These are phyloP conservation scores for Lampropteryx suffumata DNA, from an alignment of 2,888 invertebrate genomes.

Conservation along the genomic window DNA sequence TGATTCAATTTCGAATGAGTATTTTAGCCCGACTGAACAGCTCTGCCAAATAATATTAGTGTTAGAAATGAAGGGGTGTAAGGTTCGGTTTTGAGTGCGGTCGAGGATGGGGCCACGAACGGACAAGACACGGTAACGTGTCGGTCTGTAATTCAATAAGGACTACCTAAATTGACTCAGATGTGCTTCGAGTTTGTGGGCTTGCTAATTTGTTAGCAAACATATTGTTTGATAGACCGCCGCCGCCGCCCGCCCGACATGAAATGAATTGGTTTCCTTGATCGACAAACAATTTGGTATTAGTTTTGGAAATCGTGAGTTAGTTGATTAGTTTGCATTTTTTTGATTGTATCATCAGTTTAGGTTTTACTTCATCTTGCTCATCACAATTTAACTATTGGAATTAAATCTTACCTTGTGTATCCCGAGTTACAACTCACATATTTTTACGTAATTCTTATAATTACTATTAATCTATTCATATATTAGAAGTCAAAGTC, in stretches of 20 bases:
- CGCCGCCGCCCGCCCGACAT: slow-evolving; percentile 15
- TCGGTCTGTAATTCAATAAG: slow-evolving; percentile 78
- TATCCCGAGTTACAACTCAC: too few relatives aligned
- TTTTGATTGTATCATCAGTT: too few relatives aligned
- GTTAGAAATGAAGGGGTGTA: slow-evolving; percentile 7
- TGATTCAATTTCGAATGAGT: slow-evolving; percentile 22
- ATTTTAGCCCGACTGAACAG: not conserved
- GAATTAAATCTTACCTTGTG: too few relatives aligned
- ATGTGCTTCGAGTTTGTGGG: slow-evolving; percentile 71
- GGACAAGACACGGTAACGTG: slow-evolving; percentile 64
- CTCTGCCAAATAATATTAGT: slow-evolving; percentile 17
- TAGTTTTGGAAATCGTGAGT: not conserved
- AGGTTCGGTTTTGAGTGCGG: slow-evolving; percentile 27
- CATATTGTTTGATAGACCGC: slow-evolving; percentile 65
- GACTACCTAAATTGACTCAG: slow-evolving; percentile 77
- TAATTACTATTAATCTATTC: too few relatives aligned
- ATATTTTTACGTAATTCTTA: too few relatives aligned
- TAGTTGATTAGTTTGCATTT: too few relatives aligned
- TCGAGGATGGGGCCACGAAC: slow-evolving; percentile 33
- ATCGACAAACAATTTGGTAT: slow-evolving; percentile 5
- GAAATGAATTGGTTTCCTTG: slow-evolving; percentile 6
- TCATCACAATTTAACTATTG: too few relatives aligned
- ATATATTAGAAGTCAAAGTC: too few relatives aligned
- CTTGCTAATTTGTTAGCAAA: slow-evolving; percentile 74
- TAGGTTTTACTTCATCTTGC: too few relatives aligned